Percentiles rank a stretch among this genome's conserved stretches.
These are phyloP conservation scores for Ruditapes philippinarum DNA, from an alignment of 1,140 invertebrate genomes.

Conservation along the genomic window DNA sequence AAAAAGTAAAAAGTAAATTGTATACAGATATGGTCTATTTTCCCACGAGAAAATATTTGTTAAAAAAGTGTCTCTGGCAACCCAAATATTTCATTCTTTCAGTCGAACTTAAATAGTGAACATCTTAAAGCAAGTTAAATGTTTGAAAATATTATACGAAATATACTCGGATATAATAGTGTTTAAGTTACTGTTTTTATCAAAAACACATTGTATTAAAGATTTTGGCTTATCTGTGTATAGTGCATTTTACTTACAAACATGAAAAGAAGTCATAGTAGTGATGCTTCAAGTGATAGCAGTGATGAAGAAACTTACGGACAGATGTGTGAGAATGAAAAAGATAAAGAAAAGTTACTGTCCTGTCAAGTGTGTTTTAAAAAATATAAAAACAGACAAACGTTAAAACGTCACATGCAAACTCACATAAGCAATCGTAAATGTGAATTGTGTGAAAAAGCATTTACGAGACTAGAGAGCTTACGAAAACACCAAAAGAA, in stretches of 20 bases:
- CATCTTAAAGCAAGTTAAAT: background rate
- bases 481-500: slow-evolving; percentile 23
- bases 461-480: background rate
- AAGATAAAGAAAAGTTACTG: background rate
- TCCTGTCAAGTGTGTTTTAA: slow-evolving; percentile 16
- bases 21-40: background rate
- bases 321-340: background rate
- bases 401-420: slow-evolving; percentile 26
- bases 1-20: background rate
- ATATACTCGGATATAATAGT: background rate
- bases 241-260: background rate
- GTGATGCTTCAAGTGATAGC: background rate
- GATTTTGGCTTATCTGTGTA: background rate
- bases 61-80: background rate
- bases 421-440: slow-evolving; percentile 15
- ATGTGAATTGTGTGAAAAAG: slow-evolving; percentile 12
- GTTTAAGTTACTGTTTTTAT: background rate
- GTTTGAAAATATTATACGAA: slow-evolving; percentile 5
- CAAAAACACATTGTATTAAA: background rate
- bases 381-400: slow-evolving; percentile 3
- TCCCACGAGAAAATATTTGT: background rate
- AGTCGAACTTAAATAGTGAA: background rate
- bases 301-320: background rate
- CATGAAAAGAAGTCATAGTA: background rate
- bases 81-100: background rate